Evolutionary conservation across 2,888 invertebrate genomes (phyloP).

Genomic region (Nysson spinosus): DNA sequence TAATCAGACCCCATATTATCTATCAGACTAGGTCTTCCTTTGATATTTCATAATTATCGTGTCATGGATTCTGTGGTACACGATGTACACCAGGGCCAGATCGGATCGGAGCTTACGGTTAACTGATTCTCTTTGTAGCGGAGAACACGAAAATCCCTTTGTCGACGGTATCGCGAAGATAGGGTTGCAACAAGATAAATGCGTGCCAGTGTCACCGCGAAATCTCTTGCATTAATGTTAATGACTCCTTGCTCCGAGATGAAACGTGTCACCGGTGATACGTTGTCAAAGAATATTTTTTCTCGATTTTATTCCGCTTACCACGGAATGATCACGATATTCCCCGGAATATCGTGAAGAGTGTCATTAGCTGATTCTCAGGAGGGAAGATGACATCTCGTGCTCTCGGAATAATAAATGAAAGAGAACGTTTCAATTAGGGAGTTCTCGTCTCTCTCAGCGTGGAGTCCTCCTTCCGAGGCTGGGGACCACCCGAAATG

Average conservation of each 20-base stretch:
- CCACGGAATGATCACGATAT: not conserved
- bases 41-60: too few relatives aligned
- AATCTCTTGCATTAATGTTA: not conserved
- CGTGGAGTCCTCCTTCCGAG: conserved; percentile 60
- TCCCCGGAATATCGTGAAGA: conserved; percentile 25
- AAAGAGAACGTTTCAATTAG: conserved; percentile 74
- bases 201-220: not conserved
- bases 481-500: conserved; percentile 65
- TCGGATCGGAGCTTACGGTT: conserved; percentile 11
- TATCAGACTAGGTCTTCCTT: too few relatives aligned
- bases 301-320: not conserved
- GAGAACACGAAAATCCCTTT: conserved; percentile 18
- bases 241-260: too few relatives aligned
- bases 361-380: conserved; percentile 18
- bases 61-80: not conserved
- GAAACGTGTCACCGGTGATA: too few relatives aligned
- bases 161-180: conserved; percentile 13
- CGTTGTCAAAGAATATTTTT: too few relatives aligned
- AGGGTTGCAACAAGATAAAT: conserved; percentile 2
- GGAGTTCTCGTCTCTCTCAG: conserved; percentile 71
- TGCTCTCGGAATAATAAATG: conserved; percentile 69
- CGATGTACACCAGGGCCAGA: not conserved
- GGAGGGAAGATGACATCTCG: conserved; percentile 67
- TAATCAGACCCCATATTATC: too few relatives aligned
- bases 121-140: conserved; percentile 25